These are phyloP conservation scores for Pontoporia blainvillei DNA, from an alignment of 2,113 vertebrate genomes.

Conservation along the genomic window DNA sequence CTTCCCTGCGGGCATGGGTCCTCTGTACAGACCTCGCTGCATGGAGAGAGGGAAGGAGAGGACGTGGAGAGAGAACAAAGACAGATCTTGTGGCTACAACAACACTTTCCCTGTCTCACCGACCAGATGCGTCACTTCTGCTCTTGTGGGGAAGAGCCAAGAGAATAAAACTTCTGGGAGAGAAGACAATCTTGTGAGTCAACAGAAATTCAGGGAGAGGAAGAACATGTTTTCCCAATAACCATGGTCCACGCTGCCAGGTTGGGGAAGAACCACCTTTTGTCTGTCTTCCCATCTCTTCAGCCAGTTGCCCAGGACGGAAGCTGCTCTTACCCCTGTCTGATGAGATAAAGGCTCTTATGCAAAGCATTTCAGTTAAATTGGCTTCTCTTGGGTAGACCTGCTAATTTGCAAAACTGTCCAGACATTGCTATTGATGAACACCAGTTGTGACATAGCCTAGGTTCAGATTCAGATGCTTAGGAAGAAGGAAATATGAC, in stretches of 20 bases:
- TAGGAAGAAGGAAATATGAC: neutral
- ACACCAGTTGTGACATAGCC: neutral
- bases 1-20: neutral
- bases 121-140: neutral
- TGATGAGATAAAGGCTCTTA: neutral
- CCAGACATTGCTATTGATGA: neutral
- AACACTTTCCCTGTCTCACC: neutral
- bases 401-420: neutral
- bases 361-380: neutral
- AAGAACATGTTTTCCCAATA: neutral
- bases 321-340: neutral
- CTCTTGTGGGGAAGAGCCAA: neutral
- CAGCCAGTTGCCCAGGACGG: neutral
- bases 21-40: too few relatives aligned
- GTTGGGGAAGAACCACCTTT: neutral
- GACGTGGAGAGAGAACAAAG: neutral
- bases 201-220: neutral
- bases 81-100: neutral
- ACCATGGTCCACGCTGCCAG: neutral
- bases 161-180: neutral
- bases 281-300: neutral
- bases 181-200: neutral
- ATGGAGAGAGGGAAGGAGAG: neutral
- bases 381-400: neutral
- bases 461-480: neutral